Conservation (phyloP, 2,888 invertebrate species). For the Slavum lentiscoides region DNA sequence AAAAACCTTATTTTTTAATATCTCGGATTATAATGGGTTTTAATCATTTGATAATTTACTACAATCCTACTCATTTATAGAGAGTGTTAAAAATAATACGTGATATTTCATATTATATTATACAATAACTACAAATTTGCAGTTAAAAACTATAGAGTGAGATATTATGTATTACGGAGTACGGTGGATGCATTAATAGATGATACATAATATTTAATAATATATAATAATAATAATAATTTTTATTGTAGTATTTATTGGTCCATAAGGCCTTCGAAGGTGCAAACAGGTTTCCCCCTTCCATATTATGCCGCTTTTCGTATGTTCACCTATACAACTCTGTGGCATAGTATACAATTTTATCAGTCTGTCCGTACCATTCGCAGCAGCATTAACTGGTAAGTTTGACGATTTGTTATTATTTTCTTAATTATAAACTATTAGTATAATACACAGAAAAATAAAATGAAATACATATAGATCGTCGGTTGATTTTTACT, state of each 20-base stretch:
- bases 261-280: conserved; percentile 23
- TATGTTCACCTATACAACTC: background rate
- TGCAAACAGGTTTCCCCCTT: conserved; percentile 31
- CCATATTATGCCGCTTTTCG: background rate
- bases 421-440: background rate
- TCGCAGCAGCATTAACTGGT: conserved; percentile 11
- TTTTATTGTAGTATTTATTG: conserved; percentile 2
- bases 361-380: conserved; percentile 15
- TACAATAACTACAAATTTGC: too few relatives aligned
- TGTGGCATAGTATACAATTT: background rate
- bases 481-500: too few relatives aligned
- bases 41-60: too few relatives aligned
- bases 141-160: too few relatives aligned
- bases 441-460: background rate
- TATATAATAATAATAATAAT: background rate
- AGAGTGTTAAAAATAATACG: too few relatives aligned
- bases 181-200: too few relatives aligned
- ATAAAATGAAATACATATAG: too few relatives aligned
- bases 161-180: too few relatives aligned
- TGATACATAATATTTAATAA: background rate
- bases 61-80: too few relatives aligned
- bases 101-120: too few relatives aligned
- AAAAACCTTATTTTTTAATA: too few relatives aligned
- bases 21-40: too few relatives aligned
- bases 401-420: conserved; percentile 5